Evolutionary conservation across 2,113 vertebrate genomes (phyloP).

Genomic region (Anoplopoma fimbria): DNA sequence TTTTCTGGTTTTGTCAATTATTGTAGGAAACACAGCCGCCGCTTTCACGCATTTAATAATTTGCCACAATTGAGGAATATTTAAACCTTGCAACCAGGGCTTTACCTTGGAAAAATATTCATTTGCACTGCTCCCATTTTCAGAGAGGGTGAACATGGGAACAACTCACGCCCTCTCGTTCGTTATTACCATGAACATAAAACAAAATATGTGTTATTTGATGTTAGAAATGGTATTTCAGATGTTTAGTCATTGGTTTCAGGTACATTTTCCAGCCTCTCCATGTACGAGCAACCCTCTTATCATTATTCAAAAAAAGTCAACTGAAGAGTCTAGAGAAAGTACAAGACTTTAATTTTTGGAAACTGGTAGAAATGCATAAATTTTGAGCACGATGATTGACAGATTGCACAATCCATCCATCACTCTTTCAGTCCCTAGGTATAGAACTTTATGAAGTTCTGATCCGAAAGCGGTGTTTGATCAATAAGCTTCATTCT

Average conservation of each 20-base stretch:
- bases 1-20: conserved; percentile 5
- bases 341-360: not conserved
- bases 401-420: too few relatives aligned
- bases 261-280: not conserved
- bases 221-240: too few relatives aligned
- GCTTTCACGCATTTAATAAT: conserved; percentile 7
- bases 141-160: too few relatives aligned
- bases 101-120: not conserved
- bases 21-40: not conserved
- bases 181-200: too few relatives aligned
- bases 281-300: not conserved
- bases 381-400: not conserved
- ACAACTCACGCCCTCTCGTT: too few relatives aligned
- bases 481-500: too few relatives aligned
- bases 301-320: not conserved
- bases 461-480: too few relatives aligned
- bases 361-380: not conserved
- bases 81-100: not conserved
- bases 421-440: too few relatives aligned
- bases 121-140: too few relatives aligned
- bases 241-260: too few relatives aligned
- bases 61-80: not conserved
- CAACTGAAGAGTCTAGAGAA: not conserved
- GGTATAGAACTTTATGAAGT: too few relatives aligned
- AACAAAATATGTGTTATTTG: not conserved